Evolutionary conservation across 2,797 vertebrate genomes (phyloP).

Genomic region (Acanthurus lineatus): DNA sequence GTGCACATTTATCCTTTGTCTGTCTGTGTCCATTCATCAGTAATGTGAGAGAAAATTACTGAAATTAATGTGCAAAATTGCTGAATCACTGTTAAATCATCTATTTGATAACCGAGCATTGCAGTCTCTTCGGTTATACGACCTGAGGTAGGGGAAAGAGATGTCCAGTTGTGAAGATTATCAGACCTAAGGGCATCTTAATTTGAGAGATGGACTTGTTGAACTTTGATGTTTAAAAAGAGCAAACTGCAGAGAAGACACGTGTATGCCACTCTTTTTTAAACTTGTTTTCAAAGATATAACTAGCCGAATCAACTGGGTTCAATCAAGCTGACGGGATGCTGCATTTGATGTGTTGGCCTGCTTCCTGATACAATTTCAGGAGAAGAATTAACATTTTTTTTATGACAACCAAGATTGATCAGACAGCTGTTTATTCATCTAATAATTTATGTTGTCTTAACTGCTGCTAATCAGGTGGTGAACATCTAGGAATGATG

Average conservation of each 20-base stretch:
- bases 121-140: not conserved
- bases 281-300: not conserved
- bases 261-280: not conserved
- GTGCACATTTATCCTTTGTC: not conserved
- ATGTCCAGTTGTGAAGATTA: not conserved
- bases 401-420: not conserved
- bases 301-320: not conserved
- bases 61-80: not conserved
- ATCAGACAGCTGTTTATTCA: not conserved
- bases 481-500: conserved; percentile 1
- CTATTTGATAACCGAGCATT: not conserved
- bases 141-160: too few relatives aligned
- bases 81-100: conserved; percentile 1
- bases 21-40: conserved; percentile 5
- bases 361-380: not conserved
- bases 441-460: not conserved
- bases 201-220: not conserved
- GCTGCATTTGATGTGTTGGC: not conserved
- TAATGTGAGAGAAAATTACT: not conserved
- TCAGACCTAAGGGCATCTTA: not conserved
- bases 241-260: not conserved
- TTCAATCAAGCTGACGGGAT: not conserved
- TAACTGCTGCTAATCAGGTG: not conserved
- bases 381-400: not conserved
- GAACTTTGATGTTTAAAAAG: not conserved